A percentile compares a stretch with the other conserved stretches of the same genome.
Conservation (phyloP, 2,888 invertebrate species). For the Clunio marinus region DNA sequence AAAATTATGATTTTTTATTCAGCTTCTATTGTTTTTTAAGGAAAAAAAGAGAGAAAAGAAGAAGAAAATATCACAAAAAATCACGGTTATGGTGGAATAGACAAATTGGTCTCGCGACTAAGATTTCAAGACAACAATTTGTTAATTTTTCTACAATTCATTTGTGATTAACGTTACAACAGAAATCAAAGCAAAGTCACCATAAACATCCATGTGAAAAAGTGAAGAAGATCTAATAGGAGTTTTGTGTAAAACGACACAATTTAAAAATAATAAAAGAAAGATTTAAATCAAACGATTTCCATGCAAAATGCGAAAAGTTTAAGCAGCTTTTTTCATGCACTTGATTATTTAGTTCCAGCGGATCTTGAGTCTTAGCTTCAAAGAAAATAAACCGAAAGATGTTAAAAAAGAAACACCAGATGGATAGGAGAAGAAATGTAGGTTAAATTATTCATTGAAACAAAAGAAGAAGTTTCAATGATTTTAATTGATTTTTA, state of each 20-base stretch:
- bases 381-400: not conserved
- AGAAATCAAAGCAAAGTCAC: not conserved
- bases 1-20: not conserved
- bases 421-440: not conserved
- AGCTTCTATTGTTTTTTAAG: slow-evolving; percentile 8
- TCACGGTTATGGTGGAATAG: not conserved
- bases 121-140: slow-evolving; percentile 5
- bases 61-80: slow-evolving; percentile 20
- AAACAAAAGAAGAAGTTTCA: not conserved
- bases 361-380: not conserved
- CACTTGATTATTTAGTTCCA: not conserved
- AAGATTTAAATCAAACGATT: not conserved
- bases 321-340: slow-evolving; percentile 8
- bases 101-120: slow-evolving; percentile 21
- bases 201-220: no score
- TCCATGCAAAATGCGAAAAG: not conserved
- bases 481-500: slow-evolving; percentile 24
- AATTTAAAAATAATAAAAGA: not conserved
- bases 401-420: not conserved
- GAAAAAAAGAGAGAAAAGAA: not conserved
- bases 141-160: slow-evolving; percentile 11
- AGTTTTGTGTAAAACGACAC: no score
- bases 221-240: no score
- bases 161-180: not conserved
- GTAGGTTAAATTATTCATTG: slow-evolving; percentile 25